Evolutionary conservation across 2,888 invertebrate genomes (phyloP), one percentile per base, ranked within the genome.

Genomic region (Tetragnatha montana): DNA sequence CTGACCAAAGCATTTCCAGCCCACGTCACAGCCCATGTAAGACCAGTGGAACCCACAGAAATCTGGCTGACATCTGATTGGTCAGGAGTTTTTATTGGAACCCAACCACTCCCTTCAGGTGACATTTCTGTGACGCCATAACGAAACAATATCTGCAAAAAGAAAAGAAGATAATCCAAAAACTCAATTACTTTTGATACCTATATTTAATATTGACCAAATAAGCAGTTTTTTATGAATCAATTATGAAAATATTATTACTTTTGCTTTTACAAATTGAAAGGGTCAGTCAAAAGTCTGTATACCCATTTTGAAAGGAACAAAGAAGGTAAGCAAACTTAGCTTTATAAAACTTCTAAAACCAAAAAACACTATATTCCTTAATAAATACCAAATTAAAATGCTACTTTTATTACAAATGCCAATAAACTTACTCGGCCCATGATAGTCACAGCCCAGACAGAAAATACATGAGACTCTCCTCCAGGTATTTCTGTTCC

Each of bases 381-480:
- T 74, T 35, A 8, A 35, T 8, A 19, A 71, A 19, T 86, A 21
- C 8, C 10, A n/a, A 71, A 14, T 10, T 6, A 19, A 6, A 71
- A 71, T 71, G 6, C 0, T 19, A 71, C n/a, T n/a, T 8, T 2
- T 6, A 21, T 49, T 75, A 75, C 47, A 75, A 75, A 47, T 75
- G 21, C 19, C 12, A 73, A 73, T 73, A 75, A 75, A 81, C 89
- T 81, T 94, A 96, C 97, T 93, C 97, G 94, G 83, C 98, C 98
- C 93, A 97, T 96, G 60, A 98, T 96, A 50, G 98, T 98, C 83
- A 98, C 97, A 12, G 97, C 97, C 98, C 98, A 98, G 10, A 98
- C 98, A 90, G 96, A 94, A 92, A 97, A 95, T 70, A 95, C 92
- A 47, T 97, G 97, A 19, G 95, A 94, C 91, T 95, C 95, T 35